A percentile compares a stretch with the other conserved stretches of the same genome.
Conservation (phyloP, 2,888 invertebrate species). For the Xestia rhomboidea region DNA sequence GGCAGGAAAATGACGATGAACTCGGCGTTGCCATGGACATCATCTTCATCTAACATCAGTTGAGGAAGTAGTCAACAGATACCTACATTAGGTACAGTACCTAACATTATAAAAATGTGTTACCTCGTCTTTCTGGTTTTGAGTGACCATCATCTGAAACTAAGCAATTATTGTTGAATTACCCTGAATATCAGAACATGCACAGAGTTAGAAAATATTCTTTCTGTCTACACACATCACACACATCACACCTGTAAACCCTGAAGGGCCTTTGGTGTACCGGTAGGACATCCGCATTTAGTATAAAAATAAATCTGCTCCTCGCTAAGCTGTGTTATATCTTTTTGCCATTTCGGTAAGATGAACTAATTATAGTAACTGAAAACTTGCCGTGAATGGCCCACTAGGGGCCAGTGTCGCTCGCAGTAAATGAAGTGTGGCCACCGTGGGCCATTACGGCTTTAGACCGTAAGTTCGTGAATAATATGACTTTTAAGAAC, state of each 20-base stretch:
- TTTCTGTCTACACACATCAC: neutral
- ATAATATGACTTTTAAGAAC: neutral
- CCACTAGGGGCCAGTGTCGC: neutral
- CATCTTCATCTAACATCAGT: neutral
- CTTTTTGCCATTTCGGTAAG: neutral
- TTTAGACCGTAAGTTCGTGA: neutral
- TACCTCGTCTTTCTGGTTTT: slow-evolving; percentile 51
- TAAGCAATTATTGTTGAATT: neutral
- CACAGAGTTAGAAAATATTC: neutral
- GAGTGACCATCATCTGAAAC: slow-evolving; percentile 37
- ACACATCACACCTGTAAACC: too few relatives aligned
- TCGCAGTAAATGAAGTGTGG: slow-evolving; percentile 11
- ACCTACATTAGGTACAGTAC: neutral
- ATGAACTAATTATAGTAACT: slow-evolving; percentile 9
- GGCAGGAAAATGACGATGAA: neutral
- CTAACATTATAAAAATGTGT: neutral
- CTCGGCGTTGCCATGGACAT: neutral
- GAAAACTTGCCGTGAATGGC: neutral
- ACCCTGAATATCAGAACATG: neutral
- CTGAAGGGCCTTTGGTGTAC: neutral
- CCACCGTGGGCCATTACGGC: neutral
- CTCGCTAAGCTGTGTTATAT: neutral
- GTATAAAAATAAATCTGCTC: neutral
- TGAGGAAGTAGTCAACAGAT: neutral
- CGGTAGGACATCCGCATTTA: neutral